Conservation (phyloP, 2,113 vertebrate species). For the Tachycineta bicolor region DNA sequence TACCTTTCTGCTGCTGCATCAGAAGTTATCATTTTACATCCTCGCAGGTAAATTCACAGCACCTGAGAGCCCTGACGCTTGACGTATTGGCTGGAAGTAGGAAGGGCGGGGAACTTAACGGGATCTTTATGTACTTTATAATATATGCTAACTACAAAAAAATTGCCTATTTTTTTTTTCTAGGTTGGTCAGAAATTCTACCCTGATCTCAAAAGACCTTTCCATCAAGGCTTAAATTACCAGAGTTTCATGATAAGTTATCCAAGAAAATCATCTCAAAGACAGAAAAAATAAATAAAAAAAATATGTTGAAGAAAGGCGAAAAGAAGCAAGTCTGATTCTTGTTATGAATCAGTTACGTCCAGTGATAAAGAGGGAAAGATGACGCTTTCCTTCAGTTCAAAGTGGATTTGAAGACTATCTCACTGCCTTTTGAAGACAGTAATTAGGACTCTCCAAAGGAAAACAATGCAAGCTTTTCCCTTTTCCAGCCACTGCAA, state of each 20-base stretch:
- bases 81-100: background rate
- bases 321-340: background rate
- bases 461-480: background rate
- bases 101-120: accelerated
- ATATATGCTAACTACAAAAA: background rate
- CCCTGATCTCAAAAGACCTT: background rate
- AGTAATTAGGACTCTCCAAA: background rate
- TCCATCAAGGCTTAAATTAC: background rate
- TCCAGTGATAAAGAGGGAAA: background rate
- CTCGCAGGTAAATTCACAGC: background rate
- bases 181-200: background rate
- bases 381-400: background rate
- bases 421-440: background rate
- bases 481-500: background rate
- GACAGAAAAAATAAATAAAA: background rate
- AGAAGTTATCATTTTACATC: background rate
- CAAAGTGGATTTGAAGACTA: background rate
- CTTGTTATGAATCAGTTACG: background rate
- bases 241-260: background rate
- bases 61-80: background rate
- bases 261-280: background rate
- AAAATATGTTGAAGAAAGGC: background rate
- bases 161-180: background rate
- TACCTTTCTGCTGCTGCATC: background rate
- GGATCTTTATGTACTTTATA: background rate